Percentiles rank a stretch among this genome's conserved stretches.
Conservation (phyloP, 2,888 invertebrate genomes). For the Maniola hyperantus region DNA sequence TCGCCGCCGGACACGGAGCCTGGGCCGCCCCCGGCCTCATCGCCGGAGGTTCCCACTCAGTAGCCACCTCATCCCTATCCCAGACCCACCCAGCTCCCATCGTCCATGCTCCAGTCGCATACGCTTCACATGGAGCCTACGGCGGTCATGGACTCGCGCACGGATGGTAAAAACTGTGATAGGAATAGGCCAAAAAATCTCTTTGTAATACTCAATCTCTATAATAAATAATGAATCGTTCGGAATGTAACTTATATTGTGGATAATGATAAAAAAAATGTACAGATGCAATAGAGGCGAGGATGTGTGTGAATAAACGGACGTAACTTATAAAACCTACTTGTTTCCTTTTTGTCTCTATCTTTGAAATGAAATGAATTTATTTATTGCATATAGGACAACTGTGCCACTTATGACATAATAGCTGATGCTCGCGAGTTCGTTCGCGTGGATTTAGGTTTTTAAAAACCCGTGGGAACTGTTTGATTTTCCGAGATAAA, state of each 20-base stretch:
- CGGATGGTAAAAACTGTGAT: slow-evolving; percentile 78
- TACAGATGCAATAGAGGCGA: slow-evolving; percentile 66
- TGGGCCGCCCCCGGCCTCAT: slow-evolving; percentile 46
- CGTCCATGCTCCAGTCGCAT: slow-evolving; percentile 55
- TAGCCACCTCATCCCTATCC: slow-evolving; percentile 64
- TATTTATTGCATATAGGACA: too few relatives aligned
- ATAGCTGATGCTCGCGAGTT: too few relatives aligned
- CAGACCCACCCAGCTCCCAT: slow-evolving; percentile 70
- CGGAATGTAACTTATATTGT: slow-evolving; percentile 71
- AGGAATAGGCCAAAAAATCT: slow-evolving; percentile 64
- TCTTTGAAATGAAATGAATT: too few relatives aligned
- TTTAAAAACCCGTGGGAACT: too few relatives aligned
- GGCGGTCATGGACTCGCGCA: slow-evolving; percentile 52
- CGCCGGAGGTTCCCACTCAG: slow-evolving; percentile 54
- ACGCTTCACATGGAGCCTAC: slow-evolving; percentile 47
- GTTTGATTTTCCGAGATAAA: too few relatives aligned
- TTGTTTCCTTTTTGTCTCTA: slow-evolving; percentile 30
- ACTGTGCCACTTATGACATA: too few relatives aligned
- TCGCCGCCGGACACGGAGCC: slow-evolving; percentile 47
- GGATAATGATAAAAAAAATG: slow-evolving; percentile 50
- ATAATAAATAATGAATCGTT: slow-evolving; percentile 45
- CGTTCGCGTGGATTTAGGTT: too few relatives aligned
- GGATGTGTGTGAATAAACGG: slow-evolving; percentile 81
- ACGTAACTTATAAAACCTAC: slow-evolving; percentile 45
- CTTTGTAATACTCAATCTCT: slow-evolving; percentile 58